Conservation (phyloP, 2,113 vertebrate species). For the Saimiri boliviensis region DNA sequence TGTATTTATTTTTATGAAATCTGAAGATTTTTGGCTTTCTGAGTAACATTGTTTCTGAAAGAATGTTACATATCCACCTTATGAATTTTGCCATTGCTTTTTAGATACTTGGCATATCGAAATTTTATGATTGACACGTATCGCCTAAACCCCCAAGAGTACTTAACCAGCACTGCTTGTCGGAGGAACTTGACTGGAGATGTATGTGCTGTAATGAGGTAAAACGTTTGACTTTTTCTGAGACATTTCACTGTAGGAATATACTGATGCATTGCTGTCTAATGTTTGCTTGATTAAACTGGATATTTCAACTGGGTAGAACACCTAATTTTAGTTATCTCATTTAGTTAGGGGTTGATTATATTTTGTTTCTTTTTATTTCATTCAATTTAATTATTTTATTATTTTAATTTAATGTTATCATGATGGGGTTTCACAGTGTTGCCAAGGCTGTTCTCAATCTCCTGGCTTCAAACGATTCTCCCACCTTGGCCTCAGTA, state of each 20-base stretch:
- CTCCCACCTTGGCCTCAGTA: neutral
- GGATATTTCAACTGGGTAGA: neutral
- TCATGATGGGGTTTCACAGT: neutral
- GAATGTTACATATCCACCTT: neutral
- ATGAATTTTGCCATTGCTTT: neutral
- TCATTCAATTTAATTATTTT: neutral
- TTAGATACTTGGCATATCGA: constrained; percentile 97
- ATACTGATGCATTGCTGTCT: neutral
- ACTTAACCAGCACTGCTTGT: constrained; percentile 98
- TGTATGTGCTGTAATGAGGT: constrained; percentile 99
- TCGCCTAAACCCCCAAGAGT: constrained; percentile 97
- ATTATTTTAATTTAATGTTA: neutral
- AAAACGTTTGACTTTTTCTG: neutral
- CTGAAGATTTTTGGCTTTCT: neutral
- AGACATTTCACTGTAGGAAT: too few species aligned
- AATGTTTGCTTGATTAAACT: neutral
- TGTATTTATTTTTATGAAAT: neutral
- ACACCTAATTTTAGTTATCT: neutral
- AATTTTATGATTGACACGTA: constrained; percentile 99
- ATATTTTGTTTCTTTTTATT: neutral
- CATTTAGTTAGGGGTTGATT: neutral
- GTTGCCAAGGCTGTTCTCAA: neutral
- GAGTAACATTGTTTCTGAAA: neutral
- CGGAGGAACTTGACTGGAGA: constrained; percentile 96
- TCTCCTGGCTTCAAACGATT: neutral